These are phyloP conservation scores for Eulithis testata DNA, from an alignment of 2,888 invertebrate genomes.

Conservation along the genomic window DNA sequence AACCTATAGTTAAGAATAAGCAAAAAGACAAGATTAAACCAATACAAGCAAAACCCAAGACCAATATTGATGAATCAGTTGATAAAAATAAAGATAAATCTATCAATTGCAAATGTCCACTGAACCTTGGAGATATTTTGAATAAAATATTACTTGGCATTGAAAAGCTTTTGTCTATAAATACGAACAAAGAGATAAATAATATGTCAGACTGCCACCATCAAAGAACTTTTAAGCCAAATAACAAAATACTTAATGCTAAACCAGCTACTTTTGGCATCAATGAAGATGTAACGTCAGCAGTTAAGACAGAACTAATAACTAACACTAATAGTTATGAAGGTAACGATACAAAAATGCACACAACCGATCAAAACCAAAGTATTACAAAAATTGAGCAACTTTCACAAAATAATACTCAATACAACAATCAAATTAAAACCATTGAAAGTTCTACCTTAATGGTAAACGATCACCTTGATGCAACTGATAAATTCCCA, in stretches of 20 bases:
- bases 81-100: slow-evolving; percentile 1
- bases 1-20: neutral
- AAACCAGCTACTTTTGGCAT: neutral
- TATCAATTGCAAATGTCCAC: slow-evolving; percentile 57
- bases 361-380: neutral
- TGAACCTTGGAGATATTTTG: slow-evolving; percentile 48
- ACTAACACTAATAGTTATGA: neutral
- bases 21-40: neutral
- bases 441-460: slow-evolving; percentile 6
- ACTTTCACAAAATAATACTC: neutral
- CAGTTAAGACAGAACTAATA: neutral
- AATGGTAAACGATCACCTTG: neutral
- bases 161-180: slow-evolving; percentile 50
- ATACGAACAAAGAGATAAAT: neutral
- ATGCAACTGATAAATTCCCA: neutral
- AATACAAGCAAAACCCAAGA: neutral
- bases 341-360: neutral
- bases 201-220: slow-evolving; percentile 1
- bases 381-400: neutral
- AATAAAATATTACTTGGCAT: slow-evolving; percentile 54
- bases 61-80: neutral
- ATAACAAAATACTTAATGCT: neutral
- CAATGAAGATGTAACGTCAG: neutral
- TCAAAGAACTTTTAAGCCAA: neutral
- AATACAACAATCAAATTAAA: neutral